Base-by-base conservation (phyloP, 2,797 vertebrate genomes). In the Syngnathus rostellatus region DNA sequence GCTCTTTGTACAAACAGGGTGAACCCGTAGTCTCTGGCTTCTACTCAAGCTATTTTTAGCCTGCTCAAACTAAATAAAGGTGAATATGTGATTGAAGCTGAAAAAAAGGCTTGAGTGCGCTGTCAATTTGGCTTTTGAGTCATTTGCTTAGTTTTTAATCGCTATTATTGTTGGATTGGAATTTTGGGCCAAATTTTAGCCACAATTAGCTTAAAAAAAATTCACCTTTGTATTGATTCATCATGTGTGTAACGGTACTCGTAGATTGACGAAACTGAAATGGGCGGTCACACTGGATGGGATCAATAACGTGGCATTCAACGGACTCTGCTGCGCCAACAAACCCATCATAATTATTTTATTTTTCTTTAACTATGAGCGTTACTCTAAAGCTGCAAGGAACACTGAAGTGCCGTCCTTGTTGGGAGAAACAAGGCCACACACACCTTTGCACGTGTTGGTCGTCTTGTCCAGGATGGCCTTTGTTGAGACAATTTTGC, bases 401-500 rank as follows among this genome's bases (percentile, higher is more conserved):
- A n/a, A 51, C 19, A 51, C 50, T 23, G 21, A 6, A 3, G 57
- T 40, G 38, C 31, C 5, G 38, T 46, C 16, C 45, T 14, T 48
- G 62, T n/a, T 37, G 25, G 16, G 14, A 12, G 8, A 64, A 9
- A 38, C 9, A 64, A 53, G 7, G 5, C 69, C 90, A 16, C 70
- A 87, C 90, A 69, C 90, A 99, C 97, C 97, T 98, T 99, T 99
- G 85, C 97, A 99, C 91, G 97, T 99, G 92, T 99, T 99, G 75
- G 97, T 99, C 58, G 97, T 93, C 87, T 99, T 99, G 89, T 99
- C 97, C 92, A 99, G 89, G 89, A 99, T 99, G 66, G 97, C 97
- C 86, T 99, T 99, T 0, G 97, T 99, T 77, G 97, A 99, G 61
- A 99, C 96, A 66, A 99, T 99, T 92, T 98, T 99, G 75, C 97